Percentiles rank a stretch among this genome's conserved stretches.
Conservation (phyloP, 2,888 invertebrate species). For the Caenorhabditis imperialis region DNA sequence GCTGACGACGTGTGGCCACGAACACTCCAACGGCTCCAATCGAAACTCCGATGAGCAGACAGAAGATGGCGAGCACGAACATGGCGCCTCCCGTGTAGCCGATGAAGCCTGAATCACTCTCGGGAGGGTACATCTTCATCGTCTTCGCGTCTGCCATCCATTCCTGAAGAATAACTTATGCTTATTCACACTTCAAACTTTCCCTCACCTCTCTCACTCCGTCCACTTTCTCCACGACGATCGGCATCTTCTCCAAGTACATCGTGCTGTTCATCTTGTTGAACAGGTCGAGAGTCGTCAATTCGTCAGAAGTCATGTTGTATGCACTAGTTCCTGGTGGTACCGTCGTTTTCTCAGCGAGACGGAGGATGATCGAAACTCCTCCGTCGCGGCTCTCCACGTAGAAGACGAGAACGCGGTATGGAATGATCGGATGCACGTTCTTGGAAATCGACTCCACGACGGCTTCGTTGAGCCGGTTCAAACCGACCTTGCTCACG, state of each 20-base stretch:
- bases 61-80: constrained; percentile 66
- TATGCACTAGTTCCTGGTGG: constrained; percentile 25
- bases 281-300: constrained; percentile 31
- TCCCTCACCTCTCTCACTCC: constrained; percentile 38
- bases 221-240: constrained; percentile 22
- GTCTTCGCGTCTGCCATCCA: constrained; percentile 37
- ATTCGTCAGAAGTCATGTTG: constrained; percentile 36
- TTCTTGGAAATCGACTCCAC: constrained; percentile 22
- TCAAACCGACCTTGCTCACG: constrained; percentile 31
- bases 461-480: constrained; percentile 34
- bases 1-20: constrained; percentile 54
- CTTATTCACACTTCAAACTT: not conserved
- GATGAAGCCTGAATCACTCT: constrained; percentile 40
- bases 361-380: constrained; percentile 27
- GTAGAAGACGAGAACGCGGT: constrained; percentile 42
- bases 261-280: constrained; percentile 23
- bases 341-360: constrained; percentile 34
- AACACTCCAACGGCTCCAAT: constrained; percentile 64
- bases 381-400: constrained; percentile 24
- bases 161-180: constrained; percentile 24
- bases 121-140: constrained; percentile 42
- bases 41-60: constrained; percentile 58
- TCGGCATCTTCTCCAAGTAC: constrained; percentile 28
- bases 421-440: constrained; percentile 38
- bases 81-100: constrained; percentile 67